phyloP scores from a whole-genome alignment of 2,888 invertebrate species.

The Thalpophila matura region DNA sequence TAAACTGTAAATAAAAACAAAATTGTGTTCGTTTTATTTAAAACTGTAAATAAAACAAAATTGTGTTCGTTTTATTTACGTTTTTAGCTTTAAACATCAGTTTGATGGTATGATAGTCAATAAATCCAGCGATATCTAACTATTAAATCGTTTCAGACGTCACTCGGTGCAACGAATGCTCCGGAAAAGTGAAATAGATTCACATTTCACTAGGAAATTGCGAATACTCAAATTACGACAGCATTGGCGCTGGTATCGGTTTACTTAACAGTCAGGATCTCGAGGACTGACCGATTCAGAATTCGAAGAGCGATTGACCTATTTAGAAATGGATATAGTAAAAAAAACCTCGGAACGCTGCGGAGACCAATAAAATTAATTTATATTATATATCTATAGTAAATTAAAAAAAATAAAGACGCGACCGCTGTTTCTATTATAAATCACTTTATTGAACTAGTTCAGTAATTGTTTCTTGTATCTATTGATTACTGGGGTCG shows the following conservation, averaged over 20 bases:
- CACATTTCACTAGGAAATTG: constrained; percentile 11
- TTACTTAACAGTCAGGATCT: not conserved
- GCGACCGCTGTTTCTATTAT: no score
- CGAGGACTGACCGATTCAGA: not conserved
- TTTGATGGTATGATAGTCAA: not conserved
- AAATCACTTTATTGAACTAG: no score
- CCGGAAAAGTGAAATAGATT: constrained; percentile 5
- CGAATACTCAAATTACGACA: constrained; percentile 3
- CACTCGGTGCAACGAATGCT: not conserved
- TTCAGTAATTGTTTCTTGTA: no score
- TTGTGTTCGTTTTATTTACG: not conserved
- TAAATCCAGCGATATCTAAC: not conserved
- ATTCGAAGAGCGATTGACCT: not conserved
- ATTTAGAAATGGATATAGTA: no score
- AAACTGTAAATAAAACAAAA: no score
- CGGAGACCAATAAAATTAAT: no score
- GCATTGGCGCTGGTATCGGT: not conserved
- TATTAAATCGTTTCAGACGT: not conserved
- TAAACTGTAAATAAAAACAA: no score
- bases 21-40: no score
- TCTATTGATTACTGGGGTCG: no score
- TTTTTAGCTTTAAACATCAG: not conserved
- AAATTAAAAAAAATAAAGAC: no score
- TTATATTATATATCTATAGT: no score
- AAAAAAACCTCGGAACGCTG: no score